Percentiles rank a stretch among this genome's conserved stretches.
phyloP scores from a whole-genome alignment of 2,113 vertebrate genomes.

The Dasyurus viverrinus region DNA sequence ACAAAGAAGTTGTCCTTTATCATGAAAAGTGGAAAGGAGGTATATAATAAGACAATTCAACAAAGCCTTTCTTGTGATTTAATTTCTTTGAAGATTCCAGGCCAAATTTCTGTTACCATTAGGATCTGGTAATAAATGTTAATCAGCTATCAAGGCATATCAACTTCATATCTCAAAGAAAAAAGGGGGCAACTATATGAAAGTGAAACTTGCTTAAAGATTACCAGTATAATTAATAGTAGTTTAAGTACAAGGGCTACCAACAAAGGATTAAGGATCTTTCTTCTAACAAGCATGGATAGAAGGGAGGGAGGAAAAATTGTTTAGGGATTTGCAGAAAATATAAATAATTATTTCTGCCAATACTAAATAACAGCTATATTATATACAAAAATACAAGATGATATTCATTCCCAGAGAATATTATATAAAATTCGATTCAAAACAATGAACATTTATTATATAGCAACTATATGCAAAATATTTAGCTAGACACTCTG shows the following conservation, averaged over 20 bases:
- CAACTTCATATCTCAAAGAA: neutral
- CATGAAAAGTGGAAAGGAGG: neutral
- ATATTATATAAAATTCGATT: too few relatives aligned
- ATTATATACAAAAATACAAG: neutral
- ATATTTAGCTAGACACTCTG: neutral
- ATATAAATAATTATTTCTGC: neutral
- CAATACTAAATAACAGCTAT: neutral
- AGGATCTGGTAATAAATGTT: neutral
- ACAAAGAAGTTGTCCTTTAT: neutral
- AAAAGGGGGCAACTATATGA: neutral
- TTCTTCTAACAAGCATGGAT: neutral
- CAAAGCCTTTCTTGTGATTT: neutral
- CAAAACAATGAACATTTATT: neutral
- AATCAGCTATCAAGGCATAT: neutral
- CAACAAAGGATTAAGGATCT: neutral
- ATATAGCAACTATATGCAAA: neutral
- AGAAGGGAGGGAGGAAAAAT: neutral
- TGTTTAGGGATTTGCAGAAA: neutral
- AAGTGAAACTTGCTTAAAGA: neutral
- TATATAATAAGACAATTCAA: neutral
- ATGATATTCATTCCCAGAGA: too few relatives aligned
- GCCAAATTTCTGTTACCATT: neutral
- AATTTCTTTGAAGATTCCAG: neutral
- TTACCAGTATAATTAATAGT: neutral
- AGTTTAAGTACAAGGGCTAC: neutral